These are phyloP conservation scores for Lasioglossum oenotherae DNA, from an alignment of 2,888 invertebrate genomes.

Conservation along the genomic window DNA sequence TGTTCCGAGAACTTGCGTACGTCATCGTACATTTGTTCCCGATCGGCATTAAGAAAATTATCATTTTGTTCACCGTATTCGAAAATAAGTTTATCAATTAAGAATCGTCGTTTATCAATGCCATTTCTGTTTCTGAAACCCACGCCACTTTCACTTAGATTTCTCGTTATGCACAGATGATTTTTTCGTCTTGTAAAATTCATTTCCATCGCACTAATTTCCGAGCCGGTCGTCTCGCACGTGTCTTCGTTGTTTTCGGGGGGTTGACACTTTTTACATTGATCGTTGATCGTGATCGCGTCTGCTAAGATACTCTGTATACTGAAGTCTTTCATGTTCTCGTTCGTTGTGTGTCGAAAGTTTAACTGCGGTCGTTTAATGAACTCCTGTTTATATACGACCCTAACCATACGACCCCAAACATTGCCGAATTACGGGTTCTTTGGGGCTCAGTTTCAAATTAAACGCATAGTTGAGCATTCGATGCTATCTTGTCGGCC, in stretches of 20 bases:
- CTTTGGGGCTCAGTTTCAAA: conserved; percentile 72
- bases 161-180: background rate
- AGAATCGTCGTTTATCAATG: background rate
- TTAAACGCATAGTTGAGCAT: conserved; percentile 82
- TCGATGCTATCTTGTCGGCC: conserved; percentile 44
- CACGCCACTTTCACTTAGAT: background rate
- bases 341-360: conserved; percentile 33
- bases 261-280: background rate
- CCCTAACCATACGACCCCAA: conserved; percentile 41
- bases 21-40: background rate
- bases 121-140: background rate
- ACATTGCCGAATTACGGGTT: conserved; percentile 71
- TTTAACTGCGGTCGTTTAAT: conserved; percentile 41
- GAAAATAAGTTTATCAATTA: background rate
- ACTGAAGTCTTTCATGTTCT: conserved; percentile 46
- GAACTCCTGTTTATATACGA: conserved; percentile 50
- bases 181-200: background rate
- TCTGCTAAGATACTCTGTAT: conserved; percentile 50
- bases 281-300: background rate
- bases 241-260: background rate
- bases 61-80: background rate
- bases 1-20: background rate
- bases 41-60: background rate
- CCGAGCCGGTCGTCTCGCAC: background rate
- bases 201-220: background rate